Base-by-base conservation (phyloP, 2,888 invertebrate genomes). In the Halictus ligatus region DNA sequence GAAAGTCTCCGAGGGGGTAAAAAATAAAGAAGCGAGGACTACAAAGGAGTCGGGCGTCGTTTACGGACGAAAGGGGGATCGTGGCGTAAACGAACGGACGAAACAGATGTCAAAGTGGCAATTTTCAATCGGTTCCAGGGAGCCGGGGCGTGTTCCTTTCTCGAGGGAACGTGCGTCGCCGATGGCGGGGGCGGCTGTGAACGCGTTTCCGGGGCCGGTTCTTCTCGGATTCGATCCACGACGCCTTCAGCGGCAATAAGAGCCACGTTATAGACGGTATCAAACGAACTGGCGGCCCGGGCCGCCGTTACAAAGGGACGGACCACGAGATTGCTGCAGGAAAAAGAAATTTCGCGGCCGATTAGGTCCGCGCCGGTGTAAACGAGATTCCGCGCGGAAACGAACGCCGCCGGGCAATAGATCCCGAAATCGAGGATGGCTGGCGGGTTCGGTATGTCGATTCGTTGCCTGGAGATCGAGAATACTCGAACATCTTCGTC, bases 331-430 rank as follows among this genome's bases (percentile, higher is more conserved):
- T 85, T 88, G 83, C 83, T 77, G 78, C 74, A 76, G 86, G 86
- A 85, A 84, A 86, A 89, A 84, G 89, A 85, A 91, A 91, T 91
- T 91, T 92, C 88, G 84, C 84, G 85, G 81, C 80, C 89, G 91
- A 91, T 92, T 91, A 91, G 89, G 88, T 88, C 80, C 85, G 75
- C 15, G 21, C 60, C 82, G 84, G 86, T 85, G 91, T 85, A 89
- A 92, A 92, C 89, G 88, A 89, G 86, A 89, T 90, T 88, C 78
- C 76, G 60, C 78, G 71, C 43, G 78, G 84, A 80, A 85, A 81
- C 84, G 81, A 85, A 75, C 75, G 88, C 88, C 82, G 81, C 76
- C 69, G 88, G 86, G 58, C 25, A 74, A 72, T 67, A 29, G 72
- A 83, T 78, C 58, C 73, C 21, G 69, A 84, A 88, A 83, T 84